Evolutionary conservation across 2,888 invertebrate genomes (phyloP), one percentile per base, ranked within the genome.

Genomic region (Apamea epomidion): DNA sequence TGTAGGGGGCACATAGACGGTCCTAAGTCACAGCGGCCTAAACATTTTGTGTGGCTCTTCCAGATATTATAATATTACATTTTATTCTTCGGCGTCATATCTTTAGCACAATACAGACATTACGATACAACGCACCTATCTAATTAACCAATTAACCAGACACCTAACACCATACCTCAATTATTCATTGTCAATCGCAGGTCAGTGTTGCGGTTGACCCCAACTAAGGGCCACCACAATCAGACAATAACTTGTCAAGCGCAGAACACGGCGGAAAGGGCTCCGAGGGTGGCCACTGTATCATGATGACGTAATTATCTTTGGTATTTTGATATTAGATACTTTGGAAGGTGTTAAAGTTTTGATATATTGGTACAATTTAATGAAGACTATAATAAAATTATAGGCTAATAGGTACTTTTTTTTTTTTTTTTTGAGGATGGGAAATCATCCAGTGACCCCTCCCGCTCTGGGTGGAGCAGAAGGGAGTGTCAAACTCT

Each of bases 201-300:
- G 91, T 99, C 99, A 58, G 98, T 98, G 78, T 96, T 99, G 92
- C 98, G 98, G 93, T 97, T 99, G 91, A 98, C 98, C 73, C 99
- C 99, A 1, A 98, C 98, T 89, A 98, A 98, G 94, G 98, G 98
- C 72, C 98, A 99, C 96, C 99, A 99, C 96, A 99, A 99, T 92
- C 98, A 98, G 89, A 98, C 98, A 48, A 98, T 99, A 92, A 99
- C 99, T 48, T 99, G 99, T 95, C 99, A 99, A 96, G 99, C 98
- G 81, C 99, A 99, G 96, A 99, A 99, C 93, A 98, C 98, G 0
- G 99, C 99, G 1, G 98, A 99, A 94, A 97, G 98, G 87, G 98
- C 98, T 32, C 99, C 98, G 89, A 98, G 98, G 91, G 98, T 98
- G 92, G 98, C 99, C n/a, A 92, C 90, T 18, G 98, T 99, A 74